These are phyloP conservation scores for Aphis craccivora DNA, from an alignment of 1,140 invertebrate species.

Conservation along the genomic window DNA sequence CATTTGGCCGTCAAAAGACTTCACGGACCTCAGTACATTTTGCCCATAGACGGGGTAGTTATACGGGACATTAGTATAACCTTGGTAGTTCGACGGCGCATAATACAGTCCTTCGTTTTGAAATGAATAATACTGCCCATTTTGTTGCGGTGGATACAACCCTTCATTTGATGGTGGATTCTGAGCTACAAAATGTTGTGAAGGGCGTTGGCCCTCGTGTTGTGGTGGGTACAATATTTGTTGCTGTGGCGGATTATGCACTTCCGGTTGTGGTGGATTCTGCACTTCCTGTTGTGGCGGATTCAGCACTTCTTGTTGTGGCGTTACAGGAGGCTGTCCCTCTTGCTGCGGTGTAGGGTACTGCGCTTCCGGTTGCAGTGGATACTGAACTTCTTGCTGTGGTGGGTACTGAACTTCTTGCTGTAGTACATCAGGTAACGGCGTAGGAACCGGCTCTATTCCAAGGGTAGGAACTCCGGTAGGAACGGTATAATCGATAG, in stretches of 20 bases:
- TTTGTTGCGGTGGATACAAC: neutral
- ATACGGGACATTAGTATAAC: neutral
- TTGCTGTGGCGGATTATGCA: neutral
- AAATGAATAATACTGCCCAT: neutral
- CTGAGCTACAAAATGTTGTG: neutral
- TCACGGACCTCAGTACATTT: neutral
- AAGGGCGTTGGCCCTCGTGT: neutral
- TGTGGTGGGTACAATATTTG: neutral
- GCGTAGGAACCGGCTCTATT: neutral
- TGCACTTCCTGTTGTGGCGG: neutral
- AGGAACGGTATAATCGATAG: neutral
- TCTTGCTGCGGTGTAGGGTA: neutral
- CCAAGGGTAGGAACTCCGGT: neutral
- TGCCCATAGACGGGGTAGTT: neutral
- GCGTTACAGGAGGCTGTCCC: no score
- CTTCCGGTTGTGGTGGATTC: neutral
- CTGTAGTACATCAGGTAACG: no score
- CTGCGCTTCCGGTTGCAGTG: neutral
- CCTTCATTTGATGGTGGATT: neutral
- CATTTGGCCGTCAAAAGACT: neutral
- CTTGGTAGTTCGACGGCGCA: neutral
- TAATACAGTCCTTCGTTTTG: no score
- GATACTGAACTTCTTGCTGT: neutral
- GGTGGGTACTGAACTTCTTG: neutral
- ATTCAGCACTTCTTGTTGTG: neutral